Evolutionary conservation across 2,888 invertebrate species (phyloP), one percentile per base, ranked within the genome.

Genomic region (Trichopria drosophilae): DNA sequence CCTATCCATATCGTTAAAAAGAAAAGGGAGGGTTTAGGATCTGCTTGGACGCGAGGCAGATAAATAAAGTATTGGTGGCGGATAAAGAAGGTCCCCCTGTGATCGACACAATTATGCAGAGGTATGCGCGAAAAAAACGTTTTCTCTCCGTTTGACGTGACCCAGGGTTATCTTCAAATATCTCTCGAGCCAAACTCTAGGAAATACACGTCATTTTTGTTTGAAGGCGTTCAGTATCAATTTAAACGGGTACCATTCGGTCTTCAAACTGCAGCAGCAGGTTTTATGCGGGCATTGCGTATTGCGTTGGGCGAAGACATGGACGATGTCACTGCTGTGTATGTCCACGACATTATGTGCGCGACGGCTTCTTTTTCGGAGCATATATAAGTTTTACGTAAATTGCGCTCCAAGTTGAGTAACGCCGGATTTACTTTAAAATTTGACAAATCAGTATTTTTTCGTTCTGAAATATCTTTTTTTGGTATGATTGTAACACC

Each of bases 111-210:
- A 24, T 48, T 10, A 13, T 42, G 2, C 36, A 49, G 23, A 26
- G 28, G 28, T 42, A 49, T 26, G 41, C 40, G 7, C 29, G 35
- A 4, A 49, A 26, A 26, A 31, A 13, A 19, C n/a, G 26, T 36
- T 42, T 49, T 29, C 28, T 28, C 5, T 35, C 28, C 5, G 16
- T n/a, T 41, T 6, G 49, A 49, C 16, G 16, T 49, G 9, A 35
- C 49, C 6, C 35, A 42, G 29, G 49, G 28, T 29, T 49, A 41
- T 42, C 36, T 49, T 13, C 42, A 49, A 29, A 49, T 49, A 9
- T 19, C 19, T 4, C 15, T 49, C 19, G 36, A 42, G 28, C 9
- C 26, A 18, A 13, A 49, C n/a, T 49, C 49, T 4, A 26, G 49
- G 3, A 41, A 40, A 23, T 42, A 42, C 29, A 49, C 42, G 1